These are phyloP conservation scores for Gymnocephalus cernua DNA, from an alignment of 2,113 vertebrate genomes.

Conservation along the genomic window DNA sequence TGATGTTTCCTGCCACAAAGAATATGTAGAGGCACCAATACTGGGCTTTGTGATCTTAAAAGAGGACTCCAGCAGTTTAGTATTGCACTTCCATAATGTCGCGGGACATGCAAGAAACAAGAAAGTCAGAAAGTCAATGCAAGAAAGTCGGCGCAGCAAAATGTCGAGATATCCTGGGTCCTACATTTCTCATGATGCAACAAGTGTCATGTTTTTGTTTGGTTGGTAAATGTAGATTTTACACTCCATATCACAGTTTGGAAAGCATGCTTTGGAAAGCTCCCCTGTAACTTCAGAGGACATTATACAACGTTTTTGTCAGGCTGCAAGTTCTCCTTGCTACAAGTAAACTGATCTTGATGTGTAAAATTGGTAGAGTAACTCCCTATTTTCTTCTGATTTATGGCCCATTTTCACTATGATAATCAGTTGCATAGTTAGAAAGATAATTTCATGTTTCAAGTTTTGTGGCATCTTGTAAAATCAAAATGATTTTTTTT, in stretches of 20 bases:
- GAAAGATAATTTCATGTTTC: neutral
- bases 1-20: neutral
- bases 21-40: neutral
- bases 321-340: neutral
- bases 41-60: neutral
- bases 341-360: neutral
- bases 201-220: neutral
- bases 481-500: neutral
- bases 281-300: neutral
- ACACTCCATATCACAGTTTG: neutral
- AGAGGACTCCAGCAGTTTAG: neutral
- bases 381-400: neutral
- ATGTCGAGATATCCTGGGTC: neutral
- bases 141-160: neutral
- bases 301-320: neutral
- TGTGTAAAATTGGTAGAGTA: neutral
- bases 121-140: no score
- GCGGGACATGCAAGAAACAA: no score
- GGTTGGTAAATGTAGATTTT: neutral
- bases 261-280: neutral
- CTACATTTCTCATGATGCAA: neutral
- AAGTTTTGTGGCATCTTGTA: neutral
- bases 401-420: neutral
- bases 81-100: neutral
- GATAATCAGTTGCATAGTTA: neutral